Percentiles rank a stretch among this genome's conserved stretches.
Conservation (phyloP, 1,140 invertebrate species). For the Drosophila punjabiensis region DNA sequence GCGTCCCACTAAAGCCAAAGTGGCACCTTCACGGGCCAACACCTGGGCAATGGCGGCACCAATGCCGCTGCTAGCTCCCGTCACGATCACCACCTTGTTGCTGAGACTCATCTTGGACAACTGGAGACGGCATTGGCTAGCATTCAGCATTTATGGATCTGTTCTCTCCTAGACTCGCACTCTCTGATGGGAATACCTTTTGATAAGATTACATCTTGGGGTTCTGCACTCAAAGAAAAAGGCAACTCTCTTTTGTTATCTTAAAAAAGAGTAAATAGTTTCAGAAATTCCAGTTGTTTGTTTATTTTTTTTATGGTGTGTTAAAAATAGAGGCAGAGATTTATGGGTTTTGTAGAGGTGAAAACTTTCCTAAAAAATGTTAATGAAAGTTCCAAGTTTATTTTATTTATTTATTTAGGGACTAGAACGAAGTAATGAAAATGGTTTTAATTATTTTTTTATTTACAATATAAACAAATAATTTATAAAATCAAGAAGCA, state of each 20-base stretch:
- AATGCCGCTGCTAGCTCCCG: constrained; percentile 95
- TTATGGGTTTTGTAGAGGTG: neutral
- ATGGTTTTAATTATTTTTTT: too few species aligned
- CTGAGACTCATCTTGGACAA: constrained; percentile 71
- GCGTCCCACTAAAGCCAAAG: constrained; percentile 90
- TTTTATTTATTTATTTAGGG: too few species aligned
- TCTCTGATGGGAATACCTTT: neutral
- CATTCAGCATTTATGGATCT: constrained; percentile 44
- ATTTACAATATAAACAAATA: too few species aligned
- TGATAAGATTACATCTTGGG: constrained; percentile 61
- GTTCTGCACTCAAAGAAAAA: constrained; percentile 13
- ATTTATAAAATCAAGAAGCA: too few species aligned
- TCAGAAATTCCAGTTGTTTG: neutral
- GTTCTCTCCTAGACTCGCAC: neutral
- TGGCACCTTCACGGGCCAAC: constrained; percentile 91
- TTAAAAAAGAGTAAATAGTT: neutral
- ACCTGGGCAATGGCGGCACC: constrained; percentile 92
- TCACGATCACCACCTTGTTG: constrained; percentile 90
- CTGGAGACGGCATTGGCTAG: constrained; percentile 18
- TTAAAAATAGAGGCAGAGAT: neutral
- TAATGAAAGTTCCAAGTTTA: too few species aligned
- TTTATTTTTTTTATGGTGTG: neutral
- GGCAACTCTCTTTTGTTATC: neutral
- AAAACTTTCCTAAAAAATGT: constrained; percentile 1
- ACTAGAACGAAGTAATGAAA: too few species aligned